These are phyloP conservation scores for Anhinga anhinga DNA, from an alignment of 2,113 vertebrate genomes.

Conservation along the genomic window DNA sequence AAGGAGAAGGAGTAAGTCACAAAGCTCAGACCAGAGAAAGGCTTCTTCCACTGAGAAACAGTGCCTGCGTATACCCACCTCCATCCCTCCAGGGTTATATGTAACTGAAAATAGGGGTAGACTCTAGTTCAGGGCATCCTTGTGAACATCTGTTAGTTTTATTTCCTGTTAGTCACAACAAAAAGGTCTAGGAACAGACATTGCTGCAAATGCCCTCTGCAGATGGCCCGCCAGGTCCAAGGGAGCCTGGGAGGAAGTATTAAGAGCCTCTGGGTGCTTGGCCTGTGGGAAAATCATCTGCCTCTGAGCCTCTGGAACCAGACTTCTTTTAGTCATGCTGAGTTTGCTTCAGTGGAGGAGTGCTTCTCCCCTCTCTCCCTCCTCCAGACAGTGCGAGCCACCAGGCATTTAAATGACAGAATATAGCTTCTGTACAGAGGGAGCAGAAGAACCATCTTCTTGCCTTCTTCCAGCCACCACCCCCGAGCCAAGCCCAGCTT, in stretches of 20 bases:
- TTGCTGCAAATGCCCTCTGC: not conserved
- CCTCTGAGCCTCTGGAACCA: not conserved
- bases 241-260: not conserved
- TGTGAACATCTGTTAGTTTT: not conserved
- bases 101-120: no score
- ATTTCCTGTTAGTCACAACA: not conserved
- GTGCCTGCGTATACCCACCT: not conserved
- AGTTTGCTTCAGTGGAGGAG: not conserved
- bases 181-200: not conserved
- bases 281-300: not conserved
- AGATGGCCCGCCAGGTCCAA: not conserved
- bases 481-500: not conserved
- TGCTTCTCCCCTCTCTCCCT: not conserved
- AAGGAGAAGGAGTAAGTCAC: not conserved
- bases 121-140: not conserved
- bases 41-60: not conserved
- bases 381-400: not conserved
- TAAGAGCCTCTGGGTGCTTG: not conserved
- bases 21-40: not conserved
- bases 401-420: not conserved
- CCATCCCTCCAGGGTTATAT: fast-evolving
- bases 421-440: not conserved
- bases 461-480: not conserved
- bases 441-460: not conserved
- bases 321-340: not conserved